Conservation (phyloP, 2,113 vertebrate genomes). For the Promerops cafer region DNA sequence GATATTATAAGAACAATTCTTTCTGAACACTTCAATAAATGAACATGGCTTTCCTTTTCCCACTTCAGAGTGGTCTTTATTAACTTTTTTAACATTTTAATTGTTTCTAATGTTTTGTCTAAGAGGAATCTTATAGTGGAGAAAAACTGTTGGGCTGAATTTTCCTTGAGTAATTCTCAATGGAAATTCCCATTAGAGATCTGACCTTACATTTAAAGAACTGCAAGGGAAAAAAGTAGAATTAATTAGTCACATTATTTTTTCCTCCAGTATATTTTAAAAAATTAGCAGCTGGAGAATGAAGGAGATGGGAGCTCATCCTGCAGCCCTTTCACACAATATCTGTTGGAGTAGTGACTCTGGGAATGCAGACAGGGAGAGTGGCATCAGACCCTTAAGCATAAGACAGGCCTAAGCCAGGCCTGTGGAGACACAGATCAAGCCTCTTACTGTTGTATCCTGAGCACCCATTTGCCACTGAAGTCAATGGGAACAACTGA, state of each 20-base stretch:
- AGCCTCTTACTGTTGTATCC: neutral
- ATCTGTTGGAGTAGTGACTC: neutral
- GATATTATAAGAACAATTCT: neutral
- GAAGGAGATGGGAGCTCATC: neutral
- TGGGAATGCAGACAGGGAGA: neutral
- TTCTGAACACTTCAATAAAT: neutral
- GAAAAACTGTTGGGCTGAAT: neutral
- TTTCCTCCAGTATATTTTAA: slow-evolving; percentile 17
- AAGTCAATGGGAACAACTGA: neutral
- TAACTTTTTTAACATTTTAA: slow-evolving; percentile 11
- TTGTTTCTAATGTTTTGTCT: slow-evolving; percentile 8
- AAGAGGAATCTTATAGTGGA: neutral
- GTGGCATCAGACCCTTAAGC: neutral
- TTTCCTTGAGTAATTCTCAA: slow-evolving; percentile 36
- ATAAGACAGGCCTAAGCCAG: neutral
- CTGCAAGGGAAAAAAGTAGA: neutral
- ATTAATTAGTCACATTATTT: slow-evolving; percentile 18
- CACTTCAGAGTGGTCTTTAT: neutral
- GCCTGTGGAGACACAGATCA: neutral
- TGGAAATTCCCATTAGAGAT: slow-evolving; percentile 18
- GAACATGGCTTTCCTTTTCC: neutral
- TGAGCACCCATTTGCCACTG: neutral
- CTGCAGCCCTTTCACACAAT: neutral
- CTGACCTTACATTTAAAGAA: slow-evolving; percentile 14
- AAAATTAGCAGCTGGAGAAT: neutral